A percentile compares a stretch with the other conserved stretches of the same genome.
Evolutionary conservation across 1,140 invertebrate species (phyloP).

Genomic region (Hermatobates lingyangjiaoensis): DNA sequence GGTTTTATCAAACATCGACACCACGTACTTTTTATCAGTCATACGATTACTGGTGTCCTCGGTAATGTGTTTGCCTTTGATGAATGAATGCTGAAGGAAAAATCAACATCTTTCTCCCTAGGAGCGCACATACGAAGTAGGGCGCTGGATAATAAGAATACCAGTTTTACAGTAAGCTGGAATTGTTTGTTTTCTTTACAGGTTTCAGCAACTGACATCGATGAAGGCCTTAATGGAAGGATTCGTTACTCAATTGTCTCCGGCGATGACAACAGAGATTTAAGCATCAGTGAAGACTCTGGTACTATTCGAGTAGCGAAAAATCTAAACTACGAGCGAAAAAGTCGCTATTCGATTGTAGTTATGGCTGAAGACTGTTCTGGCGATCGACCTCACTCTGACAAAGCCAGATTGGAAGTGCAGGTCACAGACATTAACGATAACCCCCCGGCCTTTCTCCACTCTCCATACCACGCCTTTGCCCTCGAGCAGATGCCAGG

Average conservation of each 20-base stretch:
- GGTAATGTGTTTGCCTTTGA: no score
- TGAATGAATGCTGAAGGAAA: no score
- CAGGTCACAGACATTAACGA: constrained; percentile 82
- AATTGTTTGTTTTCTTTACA: constrained; percentile 20
- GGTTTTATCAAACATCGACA: no score
- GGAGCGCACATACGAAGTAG: no score
- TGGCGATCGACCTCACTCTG: constrained; percentile 34
- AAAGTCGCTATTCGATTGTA: constrained; percentile 45
- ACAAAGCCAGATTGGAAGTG: constrained; percentile 44
- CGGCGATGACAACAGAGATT: constrained; percentile 82
- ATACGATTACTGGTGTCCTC: no score
- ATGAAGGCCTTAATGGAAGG: constrained; percentile 72
- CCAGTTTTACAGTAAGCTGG: no score
- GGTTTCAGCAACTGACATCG: constrained; percentile 80
- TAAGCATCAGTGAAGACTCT: constrained; percentile 72
- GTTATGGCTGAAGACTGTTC: constrained; percentile 79
- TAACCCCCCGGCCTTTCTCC: constrained; percentile 75
- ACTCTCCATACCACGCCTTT: constrained; percentile 75
- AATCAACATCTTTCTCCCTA: no score
- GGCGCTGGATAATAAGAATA: no score
- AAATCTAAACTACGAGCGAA: constrained; percentile 79
- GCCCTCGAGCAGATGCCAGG: constrained; percentile 82
- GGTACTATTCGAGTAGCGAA: constrained; percentile 75
- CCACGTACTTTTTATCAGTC: no score
- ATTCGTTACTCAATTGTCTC: constrained; percentile 69